Base-by-base conservation (phyloP, 2,797 vertebrate species). In the Brachyalestes nurse region DNA sequence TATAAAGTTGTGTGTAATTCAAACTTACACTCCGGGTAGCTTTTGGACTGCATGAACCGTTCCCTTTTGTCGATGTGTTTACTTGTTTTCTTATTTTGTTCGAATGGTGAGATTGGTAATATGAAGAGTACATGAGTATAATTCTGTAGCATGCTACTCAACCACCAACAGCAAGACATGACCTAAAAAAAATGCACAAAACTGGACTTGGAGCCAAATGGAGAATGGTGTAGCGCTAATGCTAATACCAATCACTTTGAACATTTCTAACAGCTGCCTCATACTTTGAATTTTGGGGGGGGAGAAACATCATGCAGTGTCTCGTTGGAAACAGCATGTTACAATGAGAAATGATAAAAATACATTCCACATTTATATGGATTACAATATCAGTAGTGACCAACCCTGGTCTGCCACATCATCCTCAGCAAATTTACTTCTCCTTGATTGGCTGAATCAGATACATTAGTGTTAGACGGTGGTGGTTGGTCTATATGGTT, bases 141-240 rank as follows among this genome's bases (percentile, higher is more conserved):
- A 79, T 55, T 77, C 87, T 78, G 83, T 87, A 85, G 84, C 81
- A 82, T 87, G 89, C 87, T 88, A 86, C 86, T 90, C 74, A 64
- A 82, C 83, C 82, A 83, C 85, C 74, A 82, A 84, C 79, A 67
- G 87, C 85, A 85, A 85, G 81, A 85, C 64, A 21, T 87, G 69
- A 89, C 83, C 88, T 58, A 87, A 83, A 87, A 89, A 89, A 90
- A 90, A 89, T 90, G 87, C 89, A 45, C 85, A 83, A 87, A 92
- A 88, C 87, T 78, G 86, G 77, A 88, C 87, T 55, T 83, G 76
- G 80, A 82, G 77, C 74, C 82, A 62, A 66, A 86, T 49, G 28
- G 49, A 78, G 67, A 73, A 9, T 19, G 72, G 60, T 38, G 67
- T 71, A 70, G 77, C 77, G 53, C 62, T 82, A 40, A 49, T 79